Conservation (phyloP, 2,797 vertebrate species). For the Apodemus agrarius region DNA sequence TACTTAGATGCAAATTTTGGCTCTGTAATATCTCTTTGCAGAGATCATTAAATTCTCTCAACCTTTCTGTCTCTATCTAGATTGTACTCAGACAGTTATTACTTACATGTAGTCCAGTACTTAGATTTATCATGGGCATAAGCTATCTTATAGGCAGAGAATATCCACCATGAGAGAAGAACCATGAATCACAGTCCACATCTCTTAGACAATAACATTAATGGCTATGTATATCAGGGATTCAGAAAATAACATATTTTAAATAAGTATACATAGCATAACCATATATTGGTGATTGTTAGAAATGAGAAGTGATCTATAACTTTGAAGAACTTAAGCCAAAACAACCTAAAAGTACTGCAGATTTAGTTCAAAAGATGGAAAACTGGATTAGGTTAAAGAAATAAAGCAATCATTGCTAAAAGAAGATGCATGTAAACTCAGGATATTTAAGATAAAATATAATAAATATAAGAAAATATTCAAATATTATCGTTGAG, state of each 20-base stretch:
- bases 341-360: accelerated
- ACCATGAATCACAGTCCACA: accelerated
- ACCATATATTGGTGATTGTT: background rate
- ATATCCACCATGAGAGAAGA: accelerated
- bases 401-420: background rate
- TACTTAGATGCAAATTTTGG: background rate
- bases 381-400: background rate
- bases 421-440: background rate
- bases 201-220: background rate
- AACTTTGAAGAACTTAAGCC: background rate
- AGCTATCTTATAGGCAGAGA: accelerated
- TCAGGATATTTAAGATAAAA: background rate
- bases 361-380: background rate
- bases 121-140: background rate
- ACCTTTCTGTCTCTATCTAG: background rate
- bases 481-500: background rate
- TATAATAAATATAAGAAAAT: background rate
- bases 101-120: accelerated
- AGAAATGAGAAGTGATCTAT: background rate
- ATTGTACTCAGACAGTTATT: background rate
- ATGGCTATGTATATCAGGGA: accelerated
- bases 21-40: background rate
- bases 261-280: background rate
- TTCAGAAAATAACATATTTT: background rate
- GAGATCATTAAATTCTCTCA: background rate